These are phyloP conservation scores for Ormia ochracea DNA, from an alignment of 2,888 invertebrate species.

Conservation along the genomic window DNA sequence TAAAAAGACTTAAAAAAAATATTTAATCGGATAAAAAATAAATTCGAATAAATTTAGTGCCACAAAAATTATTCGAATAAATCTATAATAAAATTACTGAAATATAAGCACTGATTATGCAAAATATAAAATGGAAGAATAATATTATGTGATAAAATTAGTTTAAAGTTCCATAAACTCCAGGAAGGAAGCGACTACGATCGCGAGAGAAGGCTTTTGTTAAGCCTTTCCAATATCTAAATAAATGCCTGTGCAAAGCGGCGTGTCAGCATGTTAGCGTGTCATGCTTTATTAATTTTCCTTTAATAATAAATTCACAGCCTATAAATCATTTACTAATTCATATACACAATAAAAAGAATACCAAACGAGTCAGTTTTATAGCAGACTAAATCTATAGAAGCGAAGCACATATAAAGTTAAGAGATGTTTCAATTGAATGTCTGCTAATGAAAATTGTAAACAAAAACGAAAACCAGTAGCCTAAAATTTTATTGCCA, in stretches of 20 bases:
- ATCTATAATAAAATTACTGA: too few species aligned
- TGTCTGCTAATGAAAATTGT: background rate
- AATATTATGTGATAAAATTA: too few species aligned
- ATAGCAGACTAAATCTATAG: background rate
- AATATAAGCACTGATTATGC: too few species aligned
- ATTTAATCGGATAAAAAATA: too few species aligned
- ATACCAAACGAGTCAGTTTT: background rate
- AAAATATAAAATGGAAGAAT: too few species aligned
- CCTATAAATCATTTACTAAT: slow-evolving; percentile 31
- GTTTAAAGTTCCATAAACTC: background rate
- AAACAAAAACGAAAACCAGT: background rate
- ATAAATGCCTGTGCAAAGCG: background rate
- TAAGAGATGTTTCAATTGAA: background rate
- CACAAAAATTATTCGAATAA: too few species aligned
- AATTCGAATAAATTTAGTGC: too few species aligned
- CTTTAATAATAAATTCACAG: background rate
- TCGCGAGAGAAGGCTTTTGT: background rate
- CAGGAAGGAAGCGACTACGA: background rate
- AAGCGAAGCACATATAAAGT: background rate
- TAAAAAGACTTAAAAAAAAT: too few species aligned
- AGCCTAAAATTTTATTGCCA: slow-evolving; percentile 17
- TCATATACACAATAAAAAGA: background rate
- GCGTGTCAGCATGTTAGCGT: background rate
- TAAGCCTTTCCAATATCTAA: background rate
- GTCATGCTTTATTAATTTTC: slow-evolving; percentile 26